A percentile compares a stretch with the other conserved stretches of the same genome.
These are phyloP conservation scores for Watsonalla cultraria DNA, from an alignment of 2,888 invertebrate species.

Conservation along the genomic window DNA sequence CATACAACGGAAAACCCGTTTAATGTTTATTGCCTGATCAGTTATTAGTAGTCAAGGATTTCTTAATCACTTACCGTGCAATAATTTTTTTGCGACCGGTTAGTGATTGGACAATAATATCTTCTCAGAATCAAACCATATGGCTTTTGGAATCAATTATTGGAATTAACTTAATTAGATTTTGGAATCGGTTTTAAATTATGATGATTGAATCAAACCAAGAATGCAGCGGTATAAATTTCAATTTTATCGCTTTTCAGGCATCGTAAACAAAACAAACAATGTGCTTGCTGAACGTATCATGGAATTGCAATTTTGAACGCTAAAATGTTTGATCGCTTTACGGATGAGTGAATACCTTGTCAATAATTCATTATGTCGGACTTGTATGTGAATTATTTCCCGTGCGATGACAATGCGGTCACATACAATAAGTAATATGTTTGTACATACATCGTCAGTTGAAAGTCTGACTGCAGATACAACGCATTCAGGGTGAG, in stretches of 20 bases:
- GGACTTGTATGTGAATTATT: conserved; percentile 10
- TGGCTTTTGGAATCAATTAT: background rate
- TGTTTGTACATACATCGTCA: conserved; percentile 39
- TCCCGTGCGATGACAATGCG: conserved; percentile 25
- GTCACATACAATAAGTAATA: conserved; percentile 28
- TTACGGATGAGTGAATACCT: background rate
- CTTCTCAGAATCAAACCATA: background rate
- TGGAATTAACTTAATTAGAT: background rate
- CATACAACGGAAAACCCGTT: background rate
- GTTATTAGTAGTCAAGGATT: conserved; percentile 24
- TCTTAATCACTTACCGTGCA: conserved; percentile 14
- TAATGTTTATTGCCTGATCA: conserved; percentile 17
- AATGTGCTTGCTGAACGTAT: background rate
- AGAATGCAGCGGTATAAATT: background rate
- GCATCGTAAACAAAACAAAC: background rate
- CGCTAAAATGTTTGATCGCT: background rate
- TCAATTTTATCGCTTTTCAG: background rate
- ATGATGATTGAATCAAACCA: background rate
- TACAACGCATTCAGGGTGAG: conserved; percentile 57
- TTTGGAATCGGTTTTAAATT: background rate
- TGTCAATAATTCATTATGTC: conserved; percentile 1
- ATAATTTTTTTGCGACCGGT: conserved; percentile 6
- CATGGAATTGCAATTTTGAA: no score
- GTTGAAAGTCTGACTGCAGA: conserved; percentile 63
- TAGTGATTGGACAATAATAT: background rate